Conservation (phyloP, 1,140 invertebrate species). For the Oscheius sp. region DNA sequence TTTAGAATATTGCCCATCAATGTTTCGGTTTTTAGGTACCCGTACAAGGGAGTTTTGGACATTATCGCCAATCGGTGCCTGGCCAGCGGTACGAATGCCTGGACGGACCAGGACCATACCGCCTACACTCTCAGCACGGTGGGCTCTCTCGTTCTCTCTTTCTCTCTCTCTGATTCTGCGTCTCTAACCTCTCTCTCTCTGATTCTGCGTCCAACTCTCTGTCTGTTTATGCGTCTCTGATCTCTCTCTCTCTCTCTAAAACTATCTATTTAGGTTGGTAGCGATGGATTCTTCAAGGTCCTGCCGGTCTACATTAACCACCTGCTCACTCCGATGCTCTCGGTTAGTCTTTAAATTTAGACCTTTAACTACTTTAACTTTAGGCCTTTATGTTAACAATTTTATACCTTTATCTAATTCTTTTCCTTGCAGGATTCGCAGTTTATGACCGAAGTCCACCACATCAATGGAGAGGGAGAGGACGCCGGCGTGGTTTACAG, state of each 20-base stretch:
- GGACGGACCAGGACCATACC: conserved; percentile 79
- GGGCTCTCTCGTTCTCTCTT: not conserved
- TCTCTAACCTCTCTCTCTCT: too few relatives aligned
- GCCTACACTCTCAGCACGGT: conserved; percentile 81
- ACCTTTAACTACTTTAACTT: not conserved
- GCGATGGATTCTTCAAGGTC: conserved; percentile 80
- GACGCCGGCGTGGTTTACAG: conserved; percentile 88
- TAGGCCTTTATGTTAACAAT: not conserved
- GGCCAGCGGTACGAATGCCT: conserved; percentile 84
- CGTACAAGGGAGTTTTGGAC: conserved; percentile 79
- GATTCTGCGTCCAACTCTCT: too few relatives aligned
- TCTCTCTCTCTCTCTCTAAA: too few relatives aligned
- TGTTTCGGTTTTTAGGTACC: too few relatives aligned
- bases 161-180: too few relatives aligned
- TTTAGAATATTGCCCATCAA: too few relatives aligned
- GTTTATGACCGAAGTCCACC: conserved; percentile 85
- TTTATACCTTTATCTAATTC: conserved; percentile 33
- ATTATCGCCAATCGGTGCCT: conserved; percentile 81
- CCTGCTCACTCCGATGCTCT: conserved; percentile 78
- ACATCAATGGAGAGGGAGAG: conserved; percentile 79
- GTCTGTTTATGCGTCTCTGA: too few relatives aligned
- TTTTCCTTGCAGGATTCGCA: conserved; percentile 69
- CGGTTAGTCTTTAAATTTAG: conserved; percentile 65
- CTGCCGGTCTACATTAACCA: conserved; percentile 87
- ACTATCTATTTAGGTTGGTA: conserved; percentile 66